These are phyloP conservation scores for Hycleus phaleratus DNA, from an alignment of 1,140 invertebrate genomes.

Conservation along the genomic window DNA sequence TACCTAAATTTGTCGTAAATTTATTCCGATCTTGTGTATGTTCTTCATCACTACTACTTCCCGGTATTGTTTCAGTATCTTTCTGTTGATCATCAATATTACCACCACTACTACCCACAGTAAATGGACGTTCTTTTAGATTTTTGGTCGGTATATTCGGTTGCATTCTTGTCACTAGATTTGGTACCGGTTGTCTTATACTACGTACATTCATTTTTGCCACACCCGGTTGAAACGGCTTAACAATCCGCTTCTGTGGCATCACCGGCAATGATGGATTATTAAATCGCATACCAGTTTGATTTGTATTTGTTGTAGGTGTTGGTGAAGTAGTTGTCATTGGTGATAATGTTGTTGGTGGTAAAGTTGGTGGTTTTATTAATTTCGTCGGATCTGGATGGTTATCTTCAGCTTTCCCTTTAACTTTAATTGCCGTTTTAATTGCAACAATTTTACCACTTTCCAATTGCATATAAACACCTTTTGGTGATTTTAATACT, in stretches of 20 bases:
- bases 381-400: constrained; percentile 18
- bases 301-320: constrained; percentile 42
- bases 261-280: constrained; percentile 61
- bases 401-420: constrained; percentile 53
- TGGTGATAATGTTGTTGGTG: constrained; percentile 25
- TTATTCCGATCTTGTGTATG: neutral
- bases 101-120: constrained; percentile 34
- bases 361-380: constrained; percentile 3
- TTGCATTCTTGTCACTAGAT: constrained; percentile 31
- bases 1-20: constrained; percentile 25
- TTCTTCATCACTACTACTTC: constrained; percentile 26
- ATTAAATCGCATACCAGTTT: constrained; percentile 37
- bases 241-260: constrained; percentile 41
- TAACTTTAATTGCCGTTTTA: constrained; percentile 63
- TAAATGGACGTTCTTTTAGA: constrained; percentile 34
- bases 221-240: constrained; percentile 35
- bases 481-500: constrained; percentile 89
- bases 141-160: constrained; percentile 33
- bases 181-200: constrained; percentile 39
- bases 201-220: constrained; percentile 36
- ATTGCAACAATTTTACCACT: constrained; percentile 97
- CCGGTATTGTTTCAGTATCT: constrained; percentile 8
- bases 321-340: constrained; percentile 26
- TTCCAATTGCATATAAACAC: constrained; percentile 90
- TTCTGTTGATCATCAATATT: constrained; percentile 38